Evolutionary conservation across 2,888 invertebrate species (phyloP).

Genomic region (Eudasyphora cyanicolor): DNA sequence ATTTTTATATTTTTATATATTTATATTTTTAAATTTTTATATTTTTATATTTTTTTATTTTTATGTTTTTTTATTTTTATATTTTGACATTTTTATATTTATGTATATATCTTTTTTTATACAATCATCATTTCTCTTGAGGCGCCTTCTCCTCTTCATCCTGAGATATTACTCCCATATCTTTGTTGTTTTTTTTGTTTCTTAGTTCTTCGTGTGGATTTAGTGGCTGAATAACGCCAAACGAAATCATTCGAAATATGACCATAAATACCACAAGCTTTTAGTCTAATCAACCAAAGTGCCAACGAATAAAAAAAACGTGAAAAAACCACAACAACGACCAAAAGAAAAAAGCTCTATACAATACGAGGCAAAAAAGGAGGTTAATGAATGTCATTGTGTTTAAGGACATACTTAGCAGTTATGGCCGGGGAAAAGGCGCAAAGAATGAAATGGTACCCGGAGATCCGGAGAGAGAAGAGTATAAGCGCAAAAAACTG

Average conservation of each 20-base stretch:
- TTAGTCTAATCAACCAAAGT: slow-evolving; percentile 57
- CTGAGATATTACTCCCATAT: background rate
- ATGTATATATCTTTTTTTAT: no score
- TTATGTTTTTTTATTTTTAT: no score
- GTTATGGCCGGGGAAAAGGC: background rate
- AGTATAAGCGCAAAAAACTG: background rate
- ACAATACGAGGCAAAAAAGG: slow-evolving; percentile 13
- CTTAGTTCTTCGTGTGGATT: background rate
- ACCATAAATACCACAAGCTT: slow-evolving; percentile 47
- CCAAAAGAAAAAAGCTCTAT: background rate
- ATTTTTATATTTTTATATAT: no score
- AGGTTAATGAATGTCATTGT: slow-evolving; percentile 55
- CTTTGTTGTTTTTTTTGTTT: background rate
- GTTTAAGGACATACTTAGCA: slow-evolving; percentile 9
- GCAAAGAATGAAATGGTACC: background rate
- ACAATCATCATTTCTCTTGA: no score
- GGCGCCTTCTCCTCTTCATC: background rate
- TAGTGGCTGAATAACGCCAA: background rate
- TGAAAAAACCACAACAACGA: background rate
- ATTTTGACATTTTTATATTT: no score
- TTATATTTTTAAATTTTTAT: no score
- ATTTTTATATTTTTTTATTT: no score
- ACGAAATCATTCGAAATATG: background rate
- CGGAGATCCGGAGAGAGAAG: background rate
- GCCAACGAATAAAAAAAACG: slow-evolving; percentile 10